Conservation (phyloP, 2,113 vertebrate genomes). For the Cynopterus brachyotis region DNA sequence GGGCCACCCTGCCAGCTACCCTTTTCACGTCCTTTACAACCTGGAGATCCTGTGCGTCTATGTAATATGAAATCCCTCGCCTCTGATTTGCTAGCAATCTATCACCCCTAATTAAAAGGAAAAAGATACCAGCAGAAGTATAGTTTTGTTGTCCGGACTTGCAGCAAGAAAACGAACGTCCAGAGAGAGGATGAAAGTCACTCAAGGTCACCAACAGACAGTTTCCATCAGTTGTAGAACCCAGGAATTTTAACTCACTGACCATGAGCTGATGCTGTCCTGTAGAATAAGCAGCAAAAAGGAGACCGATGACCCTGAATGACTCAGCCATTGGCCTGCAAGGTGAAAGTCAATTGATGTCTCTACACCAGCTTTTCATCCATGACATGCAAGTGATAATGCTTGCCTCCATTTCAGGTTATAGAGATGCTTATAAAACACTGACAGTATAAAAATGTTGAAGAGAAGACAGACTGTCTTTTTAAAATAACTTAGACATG, state of each 20-base stretch:
- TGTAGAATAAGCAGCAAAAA: constrained; percentile 26
- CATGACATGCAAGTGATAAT: not conserved
- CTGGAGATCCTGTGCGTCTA: not conserved
- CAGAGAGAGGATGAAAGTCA: not conserved
- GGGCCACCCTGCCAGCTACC: not conserved
- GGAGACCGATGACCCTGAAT: constrained; percentile 52
- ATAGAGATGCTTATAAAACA: constrained; percentile 21
- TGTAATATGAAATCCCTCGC: not conserved
- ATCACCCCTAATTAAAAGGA: not conserved
- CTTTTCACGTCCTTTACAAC: not conserved
- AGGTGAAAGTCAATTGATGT: constrained; percentile 28
- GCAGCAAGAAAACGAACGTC: not conserved
- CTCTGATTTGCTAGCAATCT: not conserved
- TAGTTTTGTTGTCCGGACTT: not conserved
- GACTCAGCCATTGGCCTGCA: constrained; percentile 39
- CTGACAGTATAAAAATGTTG: not conserved
- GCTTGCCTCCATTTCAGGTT: constrained; percentile 2
- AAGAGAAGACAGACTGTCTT: constrained; percentile 19
- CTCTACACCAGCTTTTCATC: not conserved
- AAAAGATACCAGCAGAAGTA: not conserved
- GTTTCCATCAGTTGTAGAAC: not conserved
- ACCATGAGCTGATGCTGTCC: not conserved
- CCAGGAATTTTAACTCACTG: constrained; percentile 24
- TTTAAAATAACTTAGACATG: constrained; percentile 36
- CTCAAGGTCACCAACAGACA: constrained; percentile 35